Percentiles rank a stretch among this genome's conserved stretches.
phyloP scores from a whole-genome alignment of 2,113 vertebrate genomes.

The Callaeas wilsoni region DNA sequence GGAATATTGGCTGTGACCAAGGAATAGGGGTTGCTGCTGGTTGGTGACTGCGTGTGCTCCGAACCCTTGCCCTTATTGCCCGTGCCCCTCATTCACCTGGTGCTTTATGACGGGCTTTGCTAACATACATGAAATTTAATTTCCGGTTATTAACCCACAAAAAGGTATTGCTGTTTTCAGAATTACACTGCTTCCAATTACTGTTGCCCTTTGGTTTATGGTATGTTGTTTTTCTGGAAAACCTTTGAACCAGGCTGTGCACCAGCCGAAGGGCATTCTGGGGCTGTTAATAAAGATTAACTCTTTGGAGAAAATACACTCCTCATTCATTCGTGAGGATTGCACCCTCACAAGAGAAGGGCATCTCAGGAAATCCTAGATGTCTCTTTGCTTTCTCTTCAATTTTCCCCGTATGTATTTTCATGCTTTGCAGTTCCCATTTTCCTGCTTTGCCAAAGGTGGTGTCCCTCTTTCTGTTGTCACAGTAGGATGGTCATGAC shows the following conservation, averaged over 20 bases:
- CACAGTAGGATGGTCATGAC: neutral
- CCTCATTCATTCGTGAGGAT: neutral
- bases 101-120: slow-evolving; percentile 53
- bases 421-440: neutral
- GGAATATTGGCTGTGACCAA: neutral
- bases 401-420: neutral
- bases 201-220: slow-evolving; percentile 82
- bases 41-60: neutral
- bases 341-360: neutral
- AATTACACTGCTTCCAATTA: slow-evolving; percentile 46
- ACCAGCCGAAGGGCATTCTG: slow-evolving; percentile 48
- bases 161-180: slow-evolving; percentile 39
- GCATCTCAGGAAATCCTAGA: neutral
- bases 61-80: slow-evolving; percentile 14
- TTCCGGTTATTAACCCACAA: slow-evolving; percentile 63
- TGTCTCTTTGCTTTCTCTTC: neutral
- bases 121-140: slow-evolving; percentile 54
- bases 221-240: slow-evolving; percentile 61
- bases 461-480: neutral
- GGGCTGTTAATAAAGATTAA: slow-evolving; percentile 55
- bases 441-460: neutral
- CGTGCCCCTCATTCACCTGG: neutral
- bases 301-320: neutral
- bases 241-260: slow-evolving; percentile 72
- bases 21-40: neutral